Percentiles rank a stretch among this genome's conserved stretches.
Conservation (phyloP, 2,797 vertebrate species). For the Alosa sapidissima region DNA sequence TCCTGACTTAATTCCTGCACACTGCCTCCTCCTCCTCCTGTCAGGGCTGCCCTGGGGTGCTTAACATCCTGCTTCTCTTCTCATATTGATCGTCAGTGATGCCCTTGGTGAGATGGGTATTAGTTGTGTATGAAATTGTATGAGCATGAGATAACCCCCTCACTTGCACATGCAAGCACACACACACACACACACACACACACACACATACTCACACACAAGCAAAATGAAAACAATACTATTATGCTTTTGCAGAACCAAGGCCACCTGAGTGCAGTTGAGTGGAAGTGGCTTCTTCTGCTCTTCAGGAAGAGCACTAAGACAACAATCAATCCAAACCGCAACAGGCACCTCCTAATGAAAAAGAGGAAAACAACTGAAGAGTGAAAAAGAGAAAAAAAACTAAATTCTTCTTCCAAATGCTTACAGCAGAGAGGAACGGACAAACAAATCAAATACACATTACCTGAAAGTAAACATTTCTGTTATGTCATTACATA, state of each 20-base stretch:
- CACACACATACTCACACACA: not conserved
- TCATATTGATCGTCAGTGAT: not conserved
- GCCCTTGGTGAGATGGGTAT: not conserved
- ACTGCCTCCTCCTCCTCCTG: not conserved
- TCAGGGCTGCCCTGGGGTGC: not conserved
- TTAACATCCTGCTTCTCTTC: not conserved
- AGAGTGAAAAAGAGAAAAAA: not conserved
- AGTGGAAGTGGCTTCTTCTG: too few species aligned
- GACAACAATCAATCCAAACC: not conserved
- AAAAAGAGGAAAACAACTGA: not conserved
- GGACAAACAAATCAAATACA: too few species aligned
- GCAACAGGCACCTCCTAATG: not conserved
- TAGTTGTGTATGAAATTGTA: not conserved
- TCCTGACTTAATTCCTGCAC: not conserved
- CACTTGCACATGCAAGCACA: not conserved
- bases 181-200: not conserved
- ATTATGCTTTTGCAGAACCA: not conserved
- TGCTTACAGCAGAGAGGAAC: too few species aligned
- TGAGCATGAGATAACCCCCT: not conserved
- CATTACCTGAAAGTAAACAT: too few species aligned
- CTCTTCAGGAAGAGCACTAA: not conserved
- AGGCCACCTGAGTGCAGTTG: not conserved
- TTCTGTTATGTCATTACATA: too few species aligned
- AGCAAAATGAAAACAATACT: not conserved
- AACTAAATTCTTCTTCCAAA: too few species aligned